Evolutionary conservation across 2,888 invertebrate genomes (phyloP), one percentile per base, ranked within the genome.

Genomic region (Ophion slaviceki): DNA sequence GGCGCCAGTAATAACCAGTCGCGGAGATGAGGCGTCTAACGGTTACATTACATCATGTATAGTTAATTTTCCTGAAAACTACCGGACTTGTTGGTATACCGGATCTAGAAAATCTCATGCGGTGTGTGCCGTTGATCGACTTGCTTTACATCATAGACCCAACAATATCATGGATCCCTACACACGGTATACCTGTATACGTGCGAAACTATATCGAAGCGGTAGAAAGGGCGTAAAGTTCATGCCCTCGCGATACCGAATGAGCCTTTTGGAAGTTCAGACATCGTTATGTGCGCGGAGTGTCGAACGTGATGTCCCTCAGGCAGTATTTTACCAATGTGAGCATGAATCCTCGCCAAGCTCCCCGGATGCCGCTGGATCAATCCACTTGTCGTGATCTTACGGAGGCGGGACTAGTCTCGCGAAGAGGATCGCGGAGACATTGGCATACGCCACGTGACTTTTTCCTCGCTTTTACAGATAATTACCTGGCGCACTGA

Each of bases 41-140:
- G 88, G 88, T 88, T 82, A 76, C 82, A 85, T 87, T 87, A 88
- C 87, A 86, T 88, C 87, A 87, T 28, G 66, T 82, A 86, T 85
- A 85, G 81, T 85, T 85, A 86, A 88, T 88, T 87, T 88, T 85
- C 80, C 80, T 82, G 84, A 88, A 88, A 88, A 84, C 80, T 62
- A 79, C 77, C 79, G 87, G 85, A 85, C 86, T 87, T 82, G 88
- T 80, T 80, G 74, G 82, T 84, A 80, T 72, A 85, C 85, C 87
- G 86, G 88, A 87, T 88, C 82, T 80, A 82, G 82, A 81, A 86
- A 87, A 82, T 85, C 76, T 82, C 59, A 72, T 62, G 61, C 82
- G 81, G 80, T 32, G 32, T 57, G 32, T 81, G 86, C 86, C 80
- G 82, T 87, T 86, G 84, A 82, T 82, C 84, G 83, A 82, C 79